phyloP scores from a whole-genome alignment of 1,140 invertebrate species.

The Conus ventricosus region DNA sequence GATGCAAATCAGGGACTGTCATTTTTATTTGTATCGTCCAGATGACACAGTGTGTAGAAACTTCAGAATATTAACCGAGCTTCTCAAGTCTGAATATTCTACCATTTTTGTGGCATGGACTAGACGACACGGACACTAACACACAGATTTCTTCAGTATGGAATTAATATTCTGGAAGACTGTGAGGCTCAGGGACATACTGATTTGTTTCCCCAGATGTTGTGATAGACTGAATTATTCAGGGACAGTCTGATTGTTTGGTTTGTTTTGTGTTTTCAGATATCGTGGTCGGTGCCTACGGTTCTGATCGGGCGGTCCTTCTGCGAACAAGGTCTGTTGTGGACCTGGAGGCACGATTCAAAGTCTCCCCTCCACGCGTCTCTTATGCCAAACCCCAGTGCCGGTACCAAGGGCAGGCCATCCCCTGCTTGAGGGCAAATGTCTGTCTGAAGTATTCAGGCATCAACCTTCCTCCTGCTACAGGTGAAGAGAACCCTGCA shows the following conservation, averaged over 20 bases:
- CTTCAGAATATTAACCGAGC: too few species aligned
- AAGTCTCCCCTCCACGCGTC: slow-evolving; percentile 34
- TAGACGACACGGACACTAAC: too few species aligned
- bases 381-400: slow-evolving; percentile 38
- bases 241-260: background rate
- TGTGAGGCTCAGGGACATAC: too few species aligned
- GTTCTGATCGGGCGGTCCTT: slow-evolving; percentile 49
- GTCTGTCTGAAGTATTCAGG: slow-evolving; percentile 46
- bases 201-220: too few species aligned
- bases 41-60: too few species aligned
- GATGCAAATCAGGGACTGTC: too few species aligned
- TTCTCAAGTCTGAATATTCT: too few species aligned
- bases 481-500: slow-evolving; percentile 27
- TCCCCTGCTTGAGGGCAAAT: slow-evolving; percentile 39
- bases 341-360: slow-evolving; percentile 36
- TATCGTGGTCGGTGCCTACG: slow-evolving; percentile 49
- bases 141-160: too few species aligned
- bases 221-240: too few species aligned
- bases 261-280: slow-evolving; percentile 38
- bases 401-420: slow-evolving; percentile 25
- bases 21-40: too few species aligned
- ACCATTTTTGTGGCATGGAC: too few species aligned
- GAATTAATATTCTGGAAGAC: too few species aligned
- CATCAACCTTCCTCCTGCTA: slow-evolving; percentile 36
- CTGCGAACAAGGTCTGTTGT: slow-evolving; percentile 47